Evolutionary conservation across 2,888 invertebrate species (phyloP), one percentile per base, ranked within the genome.

Genomic region (Spialia ferax): DNA sequence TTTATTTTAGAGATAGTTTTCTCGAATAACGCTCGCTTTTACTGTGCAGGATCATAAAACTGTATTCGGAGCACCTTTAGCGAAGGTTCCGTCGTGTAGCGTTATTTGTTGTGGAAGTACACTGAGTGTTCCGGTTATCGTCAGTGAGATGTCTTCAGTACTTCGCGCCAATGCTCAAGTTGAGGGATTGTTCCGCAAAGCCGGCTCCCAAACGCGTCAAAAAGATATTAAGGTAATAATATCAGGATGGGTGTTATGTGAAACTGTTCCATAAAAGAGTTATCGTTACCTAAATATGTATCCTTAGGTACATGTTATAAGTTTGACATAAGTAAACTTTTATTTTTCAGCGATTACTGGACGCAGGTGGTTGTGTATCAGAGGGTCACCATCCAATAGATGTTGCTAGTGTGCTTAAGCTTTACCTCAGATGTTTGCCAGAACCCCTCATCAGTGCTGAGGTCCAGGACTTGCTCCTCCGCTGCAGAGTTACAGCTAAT

Each of bases 101-200:
- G 93, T 96, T 70, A 92, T 96, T 73, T 94, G 95, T 74, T 96
- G 96, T 82, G 96, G 96, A 23, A 95, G 95, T 78, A 95, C 96
- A 71, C 89, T 97, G 42, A 94, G 95, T 82, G 95, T 97, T 38
- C 97, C 97, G 6, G 94, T 94, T 73, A 95, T 97, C 79, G 95
- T 97, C 0, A 95, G 95, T 75, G 96, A 96, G 81, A 95, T 96
- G 79, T 96, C 97, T 76, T 93, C 95, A 63, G 95, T 95, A 77
- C 95, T 97, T 61, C 90, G 96, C 71, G 92, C 95, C 54, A 95
- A 96, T 86, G 94, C 96, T 29, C 94, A 95, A 65, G 95, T 96
- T 20, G 98, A 98, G 83, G 98, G 98, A 0, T 88, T 98, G 57
- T 98, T 98, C 85, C 95, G 98, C 7, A 98, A 98, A 92, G 97